Conservation (phyloP, 2,797 vertebrate species). For the Scomberomorus guttatus region DNA sequence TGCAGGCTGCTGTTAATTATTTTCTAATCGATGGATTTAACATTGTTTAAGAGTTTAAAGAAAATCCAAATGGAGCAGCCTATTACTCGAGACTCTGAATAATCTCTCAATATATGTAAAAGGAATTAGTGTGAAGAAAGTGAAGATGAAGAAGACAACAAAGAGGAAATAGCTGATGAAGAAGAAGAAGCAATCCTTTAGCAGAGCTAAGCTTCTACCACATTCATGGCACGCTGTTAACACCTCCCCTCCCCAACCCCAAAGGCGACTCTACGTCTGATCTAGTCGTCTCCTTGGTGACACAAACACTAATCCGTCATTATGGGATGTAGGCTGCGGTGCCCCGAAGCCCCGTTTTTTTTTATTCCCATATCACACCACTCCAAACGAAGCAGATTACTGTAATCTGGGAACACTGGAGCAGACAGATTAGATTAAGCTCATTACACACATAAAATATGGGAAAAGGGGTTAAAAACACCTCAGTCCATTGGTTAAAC, state of each 20-base stretch:
- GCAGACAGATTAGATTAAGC: constrained; percentile 84
- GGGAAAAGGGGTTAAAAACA: constrained; percentile 70
- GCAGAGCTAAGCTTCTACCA: constrained; percentile 58
- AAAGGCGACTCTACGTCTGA: constrained; percentile 71
- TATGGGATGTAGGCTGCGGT: constrained; percentile 75
- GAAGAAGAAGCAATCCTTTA: constrained; percentile 44
- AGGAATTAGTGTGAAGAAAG: constrained; percentile 45
- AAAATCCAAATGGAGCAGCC: constrained; percentile 41
- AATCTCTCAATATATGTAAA: constrained; percentile 44
- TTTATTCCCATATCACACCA: constrained; percentile 80
- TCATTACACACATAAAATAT: constrained; percentile 77
- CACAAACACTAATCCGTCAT: constrained; percentile 83
- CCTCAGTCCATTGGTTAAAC: constrained; percentile 59
- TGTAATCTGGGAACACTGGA: constrained; percentile 83
- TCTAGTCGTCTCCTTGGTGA: constrained; percentile 80
- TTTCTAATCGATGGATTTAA: constrained; percentile 43
- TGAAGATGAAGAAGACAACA: constrained; percentile 44
- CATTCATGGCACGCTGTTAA: constrained; percentile 61
- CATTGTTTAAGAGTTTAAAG: constrained; percentile 37
- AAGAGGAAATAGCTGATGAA: constrained; percentile 54
- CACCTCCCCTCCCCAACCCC: constrained; percentile 58
- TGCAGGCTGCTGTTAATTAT: constrained; percentile 50
- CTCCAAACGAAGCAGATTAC: constrained; percentile 81
- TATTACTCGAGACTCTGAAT: constrained; percentile 40
- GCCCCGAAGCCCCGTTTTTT: constrained; percentile 68